Evolutionary conservation across 2,888 invertebrate species (phyloP).

Genomic region (Tenthredo scrophulariae): DNA sequence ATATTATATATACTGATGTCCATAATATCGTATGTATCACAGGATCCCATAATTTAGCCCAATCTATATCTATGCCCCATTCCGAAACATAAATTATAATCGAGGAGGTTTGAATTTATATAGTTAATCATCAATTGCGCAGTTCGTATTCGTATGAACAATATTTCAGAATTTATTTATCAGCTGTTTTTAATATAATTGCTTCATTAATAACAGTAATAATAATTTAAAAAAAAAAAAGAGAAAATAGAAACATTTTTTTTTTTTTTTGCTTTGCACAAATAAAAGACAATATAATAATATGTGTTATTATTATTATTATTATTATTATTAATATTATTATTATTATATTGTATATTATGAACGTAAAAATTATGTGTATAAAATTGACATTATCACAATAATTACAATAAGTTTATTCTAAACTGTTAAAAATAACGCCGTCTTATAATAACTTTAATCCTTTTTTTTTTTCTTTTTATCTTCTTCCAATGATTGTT

Average conservation of each 20-base stretch:
- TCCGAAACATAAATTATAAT: not conserved
- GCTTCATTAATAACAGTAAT: not conserved
- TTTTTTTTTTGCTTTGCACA: not conserved
- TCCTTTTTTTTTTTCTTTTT: conserved; percentile 42
- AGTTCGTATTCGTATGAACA: conserved; percentile 17
- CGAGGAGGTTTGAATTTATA: not conserved
- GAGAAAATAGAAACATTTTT: not conserved
- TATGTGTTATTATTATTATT: conserved; percentile 20
- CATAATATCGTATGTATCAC: not conserved
- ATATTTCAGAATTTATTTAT: conserved; percentile 43
- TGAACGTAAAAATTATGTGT: conserved; percentile 64
- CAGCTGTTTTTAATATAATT: not conserved
- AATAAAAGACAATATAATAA: not conserved
- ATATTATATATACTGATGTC: no score
- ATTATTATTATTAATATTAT: conserved; percentile 13
- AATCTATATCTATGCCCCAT: no score
- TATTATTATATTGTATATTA: conserved; percentile 32
- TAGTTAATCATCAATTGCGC: not conserved
- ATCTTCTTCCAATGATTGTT: conserved; percentile 49
- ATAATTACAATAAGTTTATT: conserved; percentile 57
- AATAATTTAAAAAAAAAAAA: not conserved
- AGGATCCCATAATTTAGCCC: not conserved
- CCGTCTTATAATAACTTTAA: not conserved
- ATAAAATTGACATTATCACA: conserved; percentile 67
- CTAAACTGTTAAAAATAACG: conserved; percentile 53